These are phyloP conservation scores for Clarias magur DNA, from an alignment of 2,113 vertebrate genomes.

Conservation along the genomic window DNA sequence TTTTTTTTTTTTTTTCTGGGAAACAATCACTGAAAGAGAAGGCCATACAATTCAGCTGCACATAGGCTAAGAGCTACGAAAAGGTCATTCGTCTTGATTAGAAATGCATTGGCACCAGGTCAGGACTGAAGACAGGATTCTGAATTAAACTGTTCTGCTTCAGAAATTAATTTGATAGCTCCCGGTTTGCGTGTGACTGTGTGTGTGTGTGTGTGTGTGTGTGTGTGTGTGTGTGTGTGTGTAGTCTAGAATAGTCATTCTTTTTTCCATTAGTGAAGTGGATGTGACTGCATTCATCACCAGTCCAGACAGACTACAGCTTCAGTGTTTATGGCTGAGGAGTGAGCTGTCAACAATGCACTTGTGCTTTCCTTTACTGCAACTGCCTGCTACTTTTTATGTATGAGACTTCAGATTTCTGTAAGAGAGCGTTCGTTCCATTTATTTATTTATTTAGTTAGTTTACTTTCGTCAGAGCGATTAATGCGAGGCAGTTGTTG, in stretches of 20 bases:
- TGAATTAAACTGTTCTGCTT: constrained; percentile 56
- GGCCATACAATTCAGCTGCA: constrained; percentile 34
- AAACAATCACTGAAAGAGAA: constrained; percentile 44
- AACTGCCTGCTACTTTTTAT: constrained; percentile 9
- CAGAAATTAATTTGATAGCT: constrained; percentile 56
- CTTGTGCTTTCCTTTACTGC: background rate
- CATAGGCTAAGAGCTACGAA: constrained; percentile 38
- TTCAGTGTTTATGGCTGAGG: constrained; percentile 42
- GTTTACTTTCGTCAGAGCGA: background rate
- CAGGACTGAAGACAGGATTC: constrained; percentile 52
- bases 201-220: constrained; percentile 28
- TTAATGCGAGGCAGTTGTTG: too few relatives aligned
- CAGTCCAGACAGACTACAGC: constrained; percentile 31
- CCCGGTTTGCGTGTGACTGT: constrained; percentile 24
- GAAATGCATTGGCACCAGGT: constrained; percentile 51
- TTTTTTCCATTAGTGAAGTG: constrained; percentile 57
- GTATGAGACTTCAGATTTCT: background rate
- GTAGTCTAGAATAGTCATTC: constrained; percentile 46
- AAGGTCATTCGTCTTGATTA: constrained; percentile 59
- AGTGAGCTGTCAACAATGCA: constrained; percentile 27
- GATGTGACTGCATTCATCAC: constrained; percentile 50
- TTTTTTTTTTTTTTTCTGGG: background rate
- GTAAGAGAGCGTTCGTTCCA: background rate
- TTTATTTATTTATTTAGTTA: background rate
- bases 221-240: constrained; percentile 33